phyloP scores from a whole-genome alignment of 2,113 vertebrate species.

The Fregetta grallaria region DNA sequence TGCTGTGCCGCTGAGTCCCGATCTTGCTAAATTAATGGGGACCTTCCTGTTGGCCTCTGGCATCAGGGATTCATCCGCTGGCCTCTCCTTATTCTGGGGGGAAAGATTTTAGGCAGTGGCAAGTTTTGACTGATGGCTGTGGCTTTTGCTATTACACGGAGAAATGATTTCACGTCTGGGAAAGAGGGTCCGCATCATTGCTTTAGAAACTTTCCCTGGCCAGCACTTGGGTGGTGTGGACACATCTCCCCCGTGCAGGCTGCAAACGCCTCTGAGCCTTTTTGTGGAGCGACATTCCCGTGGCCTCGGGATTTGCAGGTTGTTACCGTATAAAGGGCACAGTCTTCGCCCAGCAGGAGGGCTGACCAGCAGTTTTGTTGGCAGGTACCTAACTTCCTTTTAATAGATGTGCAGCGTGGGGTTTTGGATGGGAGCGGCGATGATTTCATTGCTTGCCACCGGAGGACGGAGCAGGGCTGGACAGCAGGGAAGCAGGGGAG shows the following conservation, averaged over 20 bases:
- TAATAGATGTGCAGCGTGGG: neutral
- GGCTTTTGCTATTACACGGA: neutral
- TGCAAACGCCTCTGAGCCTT: rapidly evolving
- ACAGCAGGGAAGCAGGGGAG: neutral
- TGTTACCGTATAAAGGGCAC: neutral
- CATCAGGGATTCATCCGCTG: rapidly evolving
- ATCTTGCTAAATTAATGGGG: neutral
- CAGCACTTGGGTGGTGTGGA: neutral
- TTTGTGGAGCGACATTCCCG: neutral
- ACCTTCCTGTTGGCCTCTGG: neutral
- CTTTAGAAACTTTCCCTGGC: neutral
- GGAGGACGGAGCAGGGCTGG: neutral
- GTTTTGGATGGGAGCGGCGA: neutral
- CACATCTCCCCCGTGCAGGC: neutral
- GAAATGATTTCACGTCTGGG: neutral
- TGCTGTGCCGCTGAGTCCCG: rapidly evolving
- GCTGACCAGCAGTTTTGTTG: neutral
- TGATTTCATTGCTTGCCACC: neutral
- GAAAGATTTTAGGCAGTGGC: neutral
- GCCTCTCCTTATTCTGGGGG: neutral
- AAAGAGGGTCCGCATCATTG: rapidly evolving
- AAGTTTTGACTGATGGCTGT: neutral
- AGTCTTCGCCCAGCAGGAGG: neutral
- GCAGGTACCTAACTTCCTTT: neutral
- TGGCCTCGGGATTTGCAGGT: neutral